Percentiles rank a stretch among this genome's conserved stretches.
Evolutionary conservation across 2,888 invertebrate genomes (phyloP).

Genomic region (Scaptomyza tumidula): DNA sequence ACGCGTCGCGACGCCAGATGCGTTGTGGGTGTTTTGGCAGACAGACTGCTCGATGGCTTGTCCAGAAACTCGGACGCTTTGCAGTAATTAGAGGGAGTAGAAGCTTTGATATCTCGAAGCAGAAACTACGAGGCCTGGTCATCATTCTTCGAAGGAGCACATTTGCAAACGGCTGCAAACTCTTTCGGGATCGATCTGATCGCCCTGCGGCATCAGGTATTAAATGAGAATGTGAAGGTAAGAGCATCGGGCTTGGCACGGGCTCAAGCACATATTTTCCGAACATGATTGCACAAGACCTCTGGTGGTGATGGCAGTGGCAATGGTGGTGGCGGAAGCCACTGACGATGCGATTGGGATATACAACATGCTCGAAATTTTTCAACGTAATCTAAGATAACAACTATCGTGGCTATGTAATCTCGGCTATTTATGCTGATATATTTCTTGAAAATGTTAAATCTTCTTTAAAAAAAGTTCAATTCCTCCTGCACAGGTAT

Average conservation of each 20-base stretch:
- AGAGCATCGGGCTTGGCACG: constrained; percentile 77
- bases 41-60: constrained; percentile 53
- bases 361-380: constrained; percentile 58
- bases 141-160: constrained; percentile 48
- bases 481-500: too few species aligned
- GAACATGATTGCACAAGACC: constrained; percentile 36
- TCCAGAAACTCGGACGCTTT: constrained; percentile 52
- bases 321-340: constrained; percentile 25
- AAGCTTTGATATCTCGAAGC: constrained; percentile 63
- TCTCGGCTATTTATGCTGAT: too few species aligned
- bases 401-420: too few species aligned
- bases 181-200: constrained; percentile 82
- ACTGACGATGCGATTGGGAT: constrained; percentile 50
- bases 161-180: constrained; percentile 76
- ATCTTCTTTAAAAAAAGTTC: too few species aligned
- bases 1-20: constrained; percentile 49
- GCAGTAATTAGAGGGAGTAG: constrained; percentile 69
- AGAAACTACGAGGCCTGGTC: constrained; percentile 48
- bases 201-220: constrained; percentile 74
- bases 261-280: constrained; percentile 71
- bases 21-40: constrained; percentile 69
- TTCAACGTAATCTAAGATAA: background rate
- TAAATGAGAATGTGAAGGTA: constrained; percentile 67
- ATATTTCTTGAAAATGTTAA: too few species aligned
- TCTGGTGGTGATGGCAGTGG: constrained; percentile 2